phyloP scores from a whole-genome alignment of 1,140 invertebrate genomes.

The Sitophilus oryzae region DNA sequence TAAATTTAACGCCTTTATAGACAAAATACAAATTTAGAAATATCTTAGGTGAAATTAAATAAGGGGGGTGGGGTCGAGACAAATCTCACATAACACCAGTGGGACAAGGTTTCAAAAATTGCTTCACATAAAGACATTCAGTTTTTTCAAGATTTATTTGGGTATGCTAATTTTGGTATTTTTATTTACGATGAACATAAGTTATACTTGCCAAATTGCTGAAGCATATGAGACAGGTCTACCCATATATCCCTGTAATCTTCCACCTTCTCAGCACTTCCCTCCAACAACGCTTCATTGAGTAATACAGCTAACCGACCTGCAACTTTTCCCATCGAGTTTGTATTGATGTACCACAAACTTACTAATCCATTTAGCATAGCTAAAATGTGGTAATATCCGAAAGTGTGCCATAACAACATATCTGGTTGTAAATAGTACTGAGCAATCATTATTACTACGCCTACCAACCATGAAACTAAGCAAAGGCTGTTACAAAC shows the following conservation, averaged over 20 bases:
- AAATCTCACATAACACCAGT: no score
- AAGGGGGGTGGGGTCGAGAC: no score
- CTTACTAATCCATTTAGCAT: conserved; percentile 62
- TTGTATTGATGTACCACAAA: conserved; percentile 60
- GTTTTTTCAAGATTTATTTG: no score
- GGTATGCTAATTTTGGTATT: no score
- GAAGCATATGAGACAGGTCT: conserved; percentile 64
- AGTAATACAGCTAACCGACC: conserved; percentile 53
- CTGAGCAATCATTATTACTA: conserved; percentile 56
- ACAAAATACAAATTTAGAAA: no score
- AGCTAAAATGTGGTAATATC: conserved; percentile 61
- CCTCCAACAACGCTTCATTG: conserved; percentile 53
- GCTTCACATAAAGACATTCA: no score
- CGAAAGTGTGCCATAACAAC: conserved; percentile 58
- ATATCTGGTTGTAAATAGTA: conserved; percentile 61
- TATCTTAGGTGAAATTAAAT: no score
- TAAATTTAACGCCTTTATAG: no score
- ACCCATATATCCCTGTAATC: conserved; percentile 61
- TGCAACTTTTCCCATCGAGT: conserved; percentile 54
- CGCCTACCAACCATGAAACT: conserved; percentile 56
- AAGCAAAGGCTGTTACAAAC: conserved; percentile 55
- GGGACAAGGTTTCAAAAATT: no score
- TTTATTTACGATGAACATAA: no score
- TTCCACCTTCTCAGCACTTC: conserved; percentile 52
- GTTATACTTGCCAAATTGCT: conserved; percentile 50